Base-by-base conservation (phyloP, 2,888 invertebrate genomes). In the Sarcophaga carnaria region DNA sequence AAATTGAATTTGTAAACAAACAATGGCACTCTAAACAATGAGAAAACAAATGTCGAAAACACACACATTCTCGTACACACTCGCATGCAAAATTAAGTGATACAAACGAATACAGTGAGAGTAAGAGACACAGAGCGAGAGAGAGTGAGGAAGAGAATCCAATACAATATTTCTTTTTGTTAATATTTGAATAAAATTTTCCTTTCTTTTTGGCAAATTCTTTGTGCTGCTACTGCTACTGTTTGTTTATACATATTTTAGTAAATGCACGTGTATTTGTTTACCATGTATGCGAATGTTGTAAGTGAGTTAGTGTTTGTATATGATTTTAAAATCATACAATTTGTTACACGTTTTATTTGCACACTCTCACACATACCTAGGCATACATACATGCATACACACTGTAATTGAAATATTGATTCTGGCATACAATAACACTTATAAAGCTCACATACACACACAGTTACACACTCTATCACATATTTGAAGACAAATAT, bases 291-390 rank as follows among this genome's bases (percentile, higher is more conserved):
- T 54, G 27, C 66, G 2, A 4, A 60, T 70, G 47, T 64, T 3
- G 47, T 25, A 49, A 22, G 25, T 49, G 47, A 20, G 20, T 49
- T 5, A 11, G 45, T 63, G 22, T 27, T 47, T 25, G 62, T 14
- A 22, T 74, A 59, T 59, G n/a, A 59, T 62, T 86, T 80, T 59
- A 62, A 49, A 62, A 67, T 69, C 62, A 67, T 69, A 67, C 71
- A 82, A 78, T 60, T 63, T 82, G 78, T 66, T 75, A 49, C 70
- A 82, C 66, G 70, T 82, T 79, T 78, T 54, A 4, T 14, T 37
- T 37, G 37, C 37, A 37, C 37, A 37, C 37, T 37, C 37, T 37
- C 0, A 37, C 8, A 37, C 37, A 37, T 37, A 37, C 37, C 3
- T 3, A 37, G 17, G 0, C 17, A 14, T 4, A 54, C 54, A 14